Percentiles rank a stretch among this genome's conserved stretches.
These are phyloP conservation scores for Sebastolobus altivelis DNA, from an alignment of 2,797 vertebrate species.

Conservation along the genomic window DNA sequence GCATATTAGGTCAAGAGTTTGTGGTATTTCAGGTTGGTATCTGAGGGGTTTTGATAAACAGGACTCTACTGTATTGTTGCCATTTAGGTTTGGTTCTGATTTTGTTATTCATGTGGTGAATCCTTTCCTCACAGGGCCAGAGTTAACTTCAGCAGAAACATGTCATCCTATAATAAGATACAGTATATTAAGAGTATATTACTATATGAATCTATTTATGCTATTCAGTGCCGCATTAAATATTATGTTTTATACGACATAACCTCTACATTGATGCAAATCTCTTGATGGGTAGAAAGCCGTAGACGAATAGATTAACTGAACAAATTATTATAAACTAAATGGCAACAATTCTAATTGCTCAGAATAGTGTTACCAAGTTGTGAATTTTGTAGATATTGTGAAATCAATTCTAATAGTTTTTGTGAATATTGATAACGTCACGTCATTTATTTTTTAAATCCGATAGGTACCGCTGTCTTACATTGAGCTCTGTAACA, in stretches of 20 bases:
- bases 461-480: conserved; percentile 76
- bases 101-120: conserved; percentile 46
- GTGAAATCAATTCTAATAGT: conserved; percentile 80
- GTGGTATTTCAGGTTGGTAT: conserved; percentile 13
- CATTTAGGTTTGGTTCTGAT: conserved; percentile 51
- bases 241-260: conserved; percentile 79
- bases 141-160: conserved; percentile 69
- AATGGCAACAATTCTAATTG: conserved; percentile 72
- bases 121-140: conserved; percentile 65
- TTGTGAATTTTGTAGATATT: conserved; percentile 86
- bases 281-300: conserved; percentile 75
- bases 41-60: conserved; percentile 46
- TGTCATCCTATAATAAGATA: conserved; percentile 74
- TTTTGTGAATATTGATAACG: conserved; percentile 79
- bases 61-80: conserved; percentile 51
- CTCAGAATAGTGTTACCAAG: conserved; percentile 74
- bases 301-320: conserved; percentile 73
- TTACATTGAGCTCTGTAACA: conserved; percentile 74
- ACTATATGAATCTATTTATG: conserved; percentile 84
- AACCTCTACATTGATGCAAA: conserved; percentile 78
- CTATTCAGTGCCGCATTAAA: conserved; percentile 79
- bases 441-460: conserved; percentile 79
- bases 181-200: conserved; percentile 82
- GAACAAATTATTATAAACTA: conserved; percentile 67
- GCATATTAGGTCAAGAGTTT: conserved; percentile 11